These are phyloP conservation scores for Tetheella fluctuosa DNA, from an alignment of 2,888 invertebrate genomes.

Conservation along the genomic window DNA sequence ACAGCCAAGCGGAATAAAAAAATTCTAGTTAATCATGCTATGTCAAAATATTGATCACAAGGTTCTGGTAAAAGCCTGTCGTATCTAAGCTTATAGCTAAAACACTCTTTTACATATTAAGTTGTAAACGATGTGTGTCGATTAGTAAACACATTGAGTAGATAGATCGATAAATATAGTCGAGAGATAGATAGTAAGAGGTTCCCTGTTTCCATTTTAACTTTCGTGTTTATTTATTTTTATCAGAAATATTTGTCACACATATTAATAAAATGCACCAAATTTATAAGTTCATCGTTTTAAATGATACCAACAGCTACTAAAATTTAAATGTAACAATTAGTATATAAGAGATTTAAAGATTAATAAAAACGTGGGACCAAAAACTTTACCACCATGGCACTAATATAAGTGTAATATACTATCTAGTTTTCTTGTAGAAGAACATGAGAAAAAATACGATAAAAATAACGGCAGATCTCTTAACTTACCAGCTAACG, in stretches of 20 bases:
- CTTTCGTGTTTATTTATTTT: slow-evolving; percentile 28
- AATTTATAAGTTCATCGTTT: slow-evolving; percentile 11
- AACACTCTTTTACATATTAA: slow-evolving; percentile 8
- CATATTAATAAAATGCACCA: slow-evolving; percentile 15
- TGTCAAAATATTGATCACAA: slow-evolving; percentile 45
- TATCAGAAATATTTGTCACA: slow-evolving; percentile 20
- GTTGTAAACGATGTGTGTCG: slow-evolving; percentile 9
- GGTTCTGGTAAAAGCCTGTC: slow-evolving; percentile 29
- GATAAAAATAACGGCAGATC: slow-evolving; percentile 34
- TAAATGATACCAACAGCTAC: slow-evolving; percentile 21
- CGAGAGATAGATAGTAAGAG: slow-evolving; percentile 55
- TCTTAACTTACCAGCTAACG: slow-evolving; percentile 27
- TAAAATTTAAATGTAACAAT: slow-evolving; percentile 41
- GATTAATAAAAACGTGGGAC: slow-evolving; percentile 41
- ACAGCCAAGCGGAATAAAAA: background rate
- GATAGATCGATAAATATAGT: slow-evolving; percentile 60
- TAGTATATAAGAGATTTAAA: slow-evolving; percentile 27
- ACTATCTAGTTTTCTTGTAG: slow-evolving; percentile 20
- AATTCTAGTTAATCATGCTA: slow-evolving; percentile 8
- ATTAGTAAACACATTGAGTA: slow-evolving; percentile 41
- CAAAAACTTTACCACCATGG: slow-evolving; percentile 40
- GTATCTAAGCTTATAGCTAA: slow-evolving; percentile 13
- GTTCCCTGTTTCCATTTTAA: slow-evolving; percentile 63
- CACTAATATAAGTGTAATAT: slow-evolving; percentile 35
- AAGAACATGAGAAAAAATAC: slow-evolving; percentile 32